Evolutionary conservation across 2,888 invertebrate genomes (phyloP), one percentile per base, ranked within the genome.

Genomic region (Harpagoxenus sublaevis): DNA sequence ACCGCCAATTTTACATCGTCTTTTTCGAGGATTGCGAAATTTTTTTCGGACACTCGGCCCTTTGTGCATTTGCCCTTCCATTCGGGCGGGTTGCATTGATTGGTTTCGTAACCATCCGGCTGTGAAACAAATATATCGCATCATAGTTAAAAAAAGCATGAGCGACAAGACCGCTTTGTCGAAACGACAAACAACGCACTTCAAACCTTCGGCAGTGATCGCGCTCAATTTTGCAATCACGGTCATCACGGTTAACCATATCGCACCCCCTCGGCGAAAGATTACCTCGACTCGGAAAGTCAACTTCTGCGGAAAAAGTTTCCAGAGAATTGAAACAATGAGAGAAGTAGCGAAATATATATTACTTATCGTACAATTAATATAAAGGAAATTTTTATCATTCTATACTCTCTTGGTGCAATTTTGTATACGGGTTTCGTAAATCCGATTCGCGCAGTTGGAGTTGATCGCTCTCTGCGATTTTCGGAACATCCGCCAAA

Each of bases 121-220:
- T 91, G 91, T 91, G 90, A 91, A 91, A 88, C 90, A 91, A 91
- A 89, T 91, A 91, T 88, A 91, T 91, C 91, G 91, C 90, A 77
- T 84, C 81, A 82, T 74, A 85, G 89, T 79, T 79, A 74, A 82
- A 90, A 48, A 81, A 89, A 84, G 60, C 75, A 73, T 35, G 62
- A 74, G 68, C 42, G 71, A 78, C 66, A 77, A 87, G 77, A 87
- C 77, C 68, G 62, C 55, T 86, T 85, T 87, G 88, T 74, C 74
- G 71, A 84, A 90, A 84, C 78, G 70, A 84, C 83, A 86, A 88
- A 81, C 83, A 68, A 63, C 79, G 48, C 70, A 66, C 79, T 78
- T 82, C 55, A 53, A 55, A 63, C 18, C 31, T 79, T 45, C 60
- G 75, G 18, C 35, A 48, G 60, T 45, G 35, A 35, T 48, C 48